Evolutionary conservation across 2,888 invertebrate genomes (phyloP).

Genomic region (Hipparchia semele): DNA sequence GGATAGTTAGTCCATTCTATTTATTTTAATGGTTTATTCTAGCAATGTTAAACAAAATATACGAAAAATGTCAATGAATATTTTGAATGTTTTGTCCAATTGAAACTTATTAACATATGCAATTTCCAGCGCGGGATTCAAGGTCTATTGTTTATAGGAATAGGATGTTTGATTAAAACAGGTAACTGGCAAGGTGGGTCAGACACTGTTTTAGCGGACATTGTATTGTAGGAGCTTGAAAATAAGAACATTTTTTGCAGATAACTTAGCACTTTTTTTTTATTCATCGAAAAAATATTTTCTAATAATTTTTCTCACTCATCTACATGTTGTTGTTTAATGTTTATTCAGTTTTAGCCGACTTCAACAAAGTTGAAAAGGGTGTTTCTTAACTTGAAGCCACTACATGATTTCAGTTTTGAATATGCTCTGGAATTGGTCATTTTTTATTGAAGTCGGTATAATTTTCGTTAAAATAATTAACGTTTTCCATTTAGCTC

Average conservation of each 20-base stretch:
- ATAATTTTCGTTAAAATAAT: background rate
- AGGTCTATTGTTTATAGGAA: slow-evolving; percentile 29
- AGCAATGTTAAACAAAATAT: no score
- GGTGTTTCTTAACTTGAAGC: background rate
- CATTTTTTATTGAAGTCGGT: slow-evolving; percentile 1
- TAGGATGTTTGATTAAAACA: slow-evolving; percentile 38
- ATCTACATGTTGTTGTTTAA: slow-evolving; percentile 1
- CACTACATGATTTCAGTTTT: background rate
- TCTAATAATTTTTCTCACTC: background rate
- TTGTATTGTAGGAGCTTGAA: background rate
- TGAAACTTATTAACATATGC: slow-evolving; percentile 30
- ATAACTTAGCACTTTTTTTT: background rate
- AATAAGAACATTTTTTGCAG: background rate
- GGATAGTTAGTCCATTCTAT: no score
- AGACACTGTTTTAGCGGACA: slow-evolving; percentile 26
- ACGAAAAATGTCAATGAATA: no score
- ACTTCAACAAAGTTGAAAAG: background rate
- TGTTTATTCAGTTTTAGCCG: background rate
- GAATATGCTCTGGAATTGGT: background rate
- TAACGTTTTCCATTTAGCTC: background rate
- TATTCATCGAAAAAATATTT: background rate
- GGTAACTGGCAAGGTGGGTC: slow-evolving; percentile 49
- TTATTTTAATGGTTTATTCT: background rate
- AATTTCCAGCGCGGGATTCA: slow-evolving; percentile 34
- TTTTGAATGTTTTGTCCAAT: background rate